Evolutionary conservation across 2,113 vertebrate species (phyloP).

Genomic region (Macrotus californicus): DNA sequence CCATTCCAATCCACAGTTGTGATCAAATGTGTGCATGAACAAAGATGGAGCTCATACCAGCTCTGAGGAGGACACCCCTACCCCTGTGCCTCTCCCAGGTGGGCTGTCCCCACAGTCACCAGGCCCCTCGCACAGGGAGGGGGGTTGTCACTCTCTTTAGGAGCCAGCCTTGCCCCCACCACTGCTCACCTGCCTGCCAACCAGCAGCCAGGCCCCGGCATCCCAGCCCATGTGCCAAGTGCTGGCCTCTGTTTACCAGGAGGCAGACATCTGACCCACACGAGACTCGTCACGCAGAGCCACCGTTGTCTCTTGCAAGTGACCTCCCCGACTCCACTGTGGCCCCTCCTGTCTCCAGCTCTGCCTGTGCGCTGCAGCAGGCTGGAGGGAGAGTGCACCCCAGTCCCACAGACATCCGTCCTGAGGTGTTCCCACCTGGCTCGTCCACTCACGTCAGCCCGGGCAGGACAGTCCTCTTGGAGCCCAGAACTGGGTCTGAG

Average conservation of each 20-base stretch:
- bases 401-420: fast-evolving
- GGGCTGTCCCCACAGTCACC: fast-evolving
- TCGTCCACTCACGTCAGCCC: fast-evolving
- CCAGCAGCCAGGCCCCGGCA: not conserved
- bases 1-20: not conserved
- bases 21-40: fast-evolving
- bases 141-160: not conserved
- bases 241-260: not conserved
- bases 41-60: fast-evolving
- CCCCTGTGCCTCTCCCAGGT: fast-evolving
- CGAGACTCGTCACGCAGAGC: fast-evolving
- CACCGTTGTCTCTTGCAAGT: no score
- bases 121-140: not conserved
- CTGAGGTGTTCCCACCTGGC: not conserved
- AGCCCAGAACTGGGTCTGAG: not conserved
- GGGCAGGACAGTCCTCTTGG: not conserved
- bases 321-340: fast-evolving
- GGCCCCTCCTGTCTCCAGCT: not conserved
- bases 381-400: not conserved
- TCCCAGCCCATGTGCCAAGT: fast-evolving
- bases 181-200: not conserved
- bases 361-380: not conserved
- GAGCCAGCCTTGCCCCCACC: not conserved
- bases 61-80: not conserved
- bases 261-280: fast-evolving